phyloP scores from a whole-genome alignment of 2,888 invertebrate genomes.

The Conomelus anceps region DNA sequence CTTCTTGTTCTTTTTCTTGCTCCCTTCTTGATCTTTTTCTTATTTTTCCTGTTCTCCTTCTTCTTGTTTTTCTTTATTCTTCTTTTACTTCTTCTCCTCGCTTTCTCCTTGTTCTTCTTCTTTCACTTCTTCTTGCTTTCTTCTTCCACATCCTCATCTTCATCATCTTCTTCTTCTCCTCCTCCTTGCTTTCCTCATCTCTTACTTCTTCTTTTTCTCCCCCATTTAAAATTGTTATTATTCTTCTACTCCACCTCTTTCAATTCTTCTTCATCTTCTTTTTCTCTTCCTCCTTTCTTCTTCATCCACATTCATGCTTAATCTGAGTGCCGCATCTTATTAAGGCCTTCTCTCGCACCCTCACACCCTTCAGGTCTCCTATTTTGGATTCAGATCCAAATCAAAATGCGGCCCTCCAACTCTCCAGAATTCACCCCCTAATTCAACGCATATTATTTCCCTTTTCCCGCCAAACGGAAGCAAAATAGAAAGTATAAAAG shows the following conservation, averaged over 20 bases:
- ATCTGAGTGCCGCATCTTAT: background rate
- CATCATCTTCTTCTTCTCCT: background rate
- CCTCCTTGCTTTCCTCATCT: background rate
- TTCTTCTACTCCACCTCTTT: background rate
- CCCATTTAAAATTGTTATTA: background rate
- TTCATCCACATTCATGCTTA: background rate
- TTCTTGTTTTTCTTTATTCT: background rate
- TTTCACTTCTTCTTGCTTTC: background rate
- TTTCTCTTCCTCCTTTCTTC: background rate
- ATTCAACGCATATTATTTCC: background rate
- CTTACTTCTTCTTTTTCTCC: background rate
- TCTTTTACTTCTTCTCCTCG: background rate
- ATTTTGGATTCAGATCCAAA: background rate
- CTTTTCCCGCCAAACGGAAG: background rate
- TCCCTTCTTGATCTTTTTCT: background rate
- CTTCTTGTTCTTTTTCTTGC: background rate
- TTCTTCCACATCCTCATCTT: too few species aligned
- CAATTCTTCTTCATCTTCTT: too few species aligned
- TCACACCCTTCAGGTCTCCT: background rate
- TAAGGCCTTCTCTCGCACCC: background rate
- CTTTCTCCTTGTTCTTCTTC: background rate
- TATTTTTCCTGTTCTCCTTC: too few species aligned
- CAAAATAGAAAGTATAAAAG: background rate
- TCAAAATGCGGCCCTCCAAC: background rate
- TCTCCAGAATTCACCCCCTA: background rate